Base-by-base conservation (phyloP, 2,113 vertebrate genomes). In the Phylloscopus whistleri region DNA sequence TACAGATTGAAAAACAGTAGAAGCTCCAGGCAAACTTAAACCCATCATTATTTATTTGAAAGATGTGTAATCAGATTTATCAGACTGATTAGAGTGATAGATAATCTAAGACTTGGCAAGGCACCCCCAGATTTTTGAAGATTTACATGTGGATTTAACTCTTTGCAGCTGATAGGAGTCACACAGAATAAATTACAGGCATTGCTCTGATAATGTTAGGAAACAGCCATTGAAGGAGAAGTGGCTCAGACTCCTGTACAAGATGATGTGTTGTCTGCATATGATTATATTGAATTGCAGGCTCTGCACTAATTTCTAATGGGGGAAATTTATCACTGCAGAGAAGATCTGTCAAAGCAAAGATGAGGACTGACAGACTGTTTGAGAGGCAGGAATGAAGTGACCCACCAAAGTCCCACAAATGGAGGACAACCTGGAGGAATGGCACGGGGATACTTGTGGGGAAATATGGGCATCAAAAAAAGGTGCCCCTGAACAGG, bases 251-350 rank as follows among this genome's bases (percentile, higher is more conserved):
- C 82, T 4, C 5, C 53, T 58, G 63, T 24, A 70, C 41, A 67
- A 83, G 67, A 66, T 85, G 64, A 67, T 0, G 9, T 76, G 51
- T 58, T 89, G 74, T 66, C 87, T 95, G 84, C 87, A 95, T 96
- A 62, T 15, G 17, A 77, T 94, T 92, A 90, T 31, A 87, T 52
- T 75, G 90, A 92, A 91, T 83, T 94, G 77, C 68, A 93, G 75
- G 72, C 77, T 95, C 91, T 93, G 82, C 93, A 95, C 70, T 95
- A 94, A 90, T 67, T 94, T 81, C 24, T 94, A 83, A 90, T 90
- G 48, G 55, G 31, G 33, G 75, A 90, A 91, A 95, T 93, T 88
- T 89, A 87, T 93, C 94, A 95, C 51, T 88, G 55, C 59, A 87
- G 63, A 90, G 55, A 56, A 28, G 64, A 90, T 51, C 24, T 95